A percentile compares a stretch with the other conserved stretches of the same genome.
These are phyloP conservation scores for Pygocentrus nattereri DNA, from an alignment of 2,797 vertebrate genomes.

Conservation along the genomic window DNA sequence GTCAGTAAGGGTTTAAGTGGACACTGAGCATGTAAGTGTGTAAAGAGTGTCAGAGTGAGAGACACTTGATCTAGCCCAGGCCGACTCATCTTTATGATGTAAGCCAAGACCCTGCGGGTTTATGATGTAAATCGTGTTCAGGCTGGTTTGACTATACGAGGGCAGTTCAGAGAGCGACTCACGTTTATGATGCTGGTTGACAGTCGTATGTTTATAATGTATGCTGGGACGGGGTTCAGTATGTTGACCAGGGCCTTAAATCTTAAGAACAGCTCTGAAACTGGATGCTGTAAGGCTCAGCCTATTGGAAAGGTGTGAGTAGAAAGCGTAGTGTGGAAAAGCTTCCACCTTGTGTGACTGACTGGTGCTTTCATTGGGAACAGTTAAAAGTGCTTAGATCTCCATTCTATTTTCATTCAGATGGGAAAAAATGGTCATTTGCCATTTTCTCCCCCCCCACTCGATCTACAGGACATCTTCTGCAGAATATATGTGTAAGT, in stretches of 20 bases:
- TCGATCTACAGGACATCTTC: constrained; percentile 2
- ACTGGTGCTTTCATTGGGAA: constrained; percentile 30
- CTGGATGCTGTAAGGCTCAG: not conserved
- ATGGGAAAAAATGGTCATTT: constrained; percentile 15
- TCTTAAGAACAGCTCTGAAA: constrained; percentile 37
- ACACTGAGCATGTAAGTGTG: not conserved
- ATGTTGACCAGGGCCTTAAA: constrained; percentile 44
- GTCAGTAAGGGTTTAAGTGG: too few relatives aligned
- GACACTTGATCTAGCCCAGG: not conserved
- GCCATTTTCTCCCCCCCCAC: not conserved
- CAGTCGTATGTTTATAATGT: constrained; percentile 40
- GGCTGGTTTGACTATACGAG: not conserved
- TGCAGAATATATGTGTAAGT: not conserved
- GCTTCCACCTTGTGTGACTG: constrained; percentile 20
- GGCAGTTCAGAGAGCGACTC: constrained; percentile 22
- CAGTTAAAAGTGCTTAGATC: constrained; percentile 28
- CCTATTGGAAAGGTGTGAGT: constrained; percentile 30
- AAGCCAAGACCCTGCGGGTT: constrained; percentile 25
- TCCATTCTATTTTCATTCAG: constrained; percentile 37
- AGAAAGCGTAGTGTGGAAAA: constrained; percentile 5
- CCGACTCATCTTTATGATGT: not conserved
- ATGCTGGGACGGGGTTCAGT: constrained; percentile 21
- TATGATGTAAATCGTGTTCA: constrained; percentile 31
- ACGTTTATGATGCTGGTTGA: constrained; percentile 48
- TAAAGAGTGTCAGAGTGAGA: too few relatives aligned